These are phyloP conservation scores for Physella acuta DNA, from an alignment of 1,140 invertebrate species.

Conservation along the genomic window DNA sequence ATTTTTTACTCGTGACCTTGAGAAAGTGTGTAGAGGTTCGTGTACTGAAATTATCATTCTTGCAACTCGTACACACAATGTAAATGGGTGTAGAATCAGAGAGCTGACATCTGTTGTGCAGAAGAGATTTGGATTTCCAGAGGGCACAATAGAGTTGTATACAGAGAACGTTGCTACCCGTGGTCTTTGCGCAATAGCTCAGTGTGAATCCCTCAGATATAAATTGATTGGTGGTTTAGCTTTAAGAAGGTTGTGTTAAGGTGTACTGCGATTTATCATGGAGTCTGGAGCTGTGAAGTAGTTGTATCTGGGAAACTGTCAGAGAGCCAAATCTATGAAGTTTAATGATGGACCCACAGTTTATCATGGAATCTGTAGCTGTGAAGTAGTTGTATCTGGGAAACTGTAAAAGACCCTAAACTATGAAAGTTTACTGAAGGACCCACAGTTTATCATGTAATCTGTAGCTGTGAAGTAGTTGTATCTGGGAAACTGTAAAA, in stretches of 20 bases:
- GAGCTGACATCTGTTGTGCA: constrained; percentile 98
- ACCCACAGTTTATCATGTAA: constrained; percentile 99
- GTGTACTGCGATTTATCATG: constrained; percentile 99
- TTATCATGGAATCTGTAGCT: constrained; percentile 99
- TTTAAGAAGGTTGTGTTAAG: constrained; percentile 91
- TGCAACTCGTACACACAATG: constrained; percentile 92
- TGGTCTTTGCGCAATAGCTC: constrained; percentile 97
- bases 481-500: constrained; percentile 98
- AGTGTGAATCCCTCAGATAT: constrained; percentile 97
- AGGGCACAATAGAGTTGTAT: constrained; percentile 92
- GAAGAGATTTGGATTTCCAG: constrained; percentile 94
- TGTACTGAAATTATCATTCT: constrained; percentile 92
- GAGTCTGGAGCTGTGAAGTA: constrained; percentile 98
- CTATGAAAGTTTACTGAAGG: too few relatives aligned
- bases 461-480: constrained; percentile 97
- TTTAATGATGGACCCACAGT: constrained; percentile 99
- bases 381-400: constrained; percentile 98
- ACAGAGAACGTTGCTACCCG: constrained; percentile 98
- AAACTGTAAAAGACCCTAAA: too few relatives aligned
- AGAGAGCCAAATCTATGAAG: constrained; percentile 99
- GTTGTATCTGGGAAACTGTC: constrained; percentile 99
- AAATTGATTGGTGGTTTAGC: constrained; percentile 95
- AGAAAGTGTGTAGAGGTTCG: constrained; percentile 96
- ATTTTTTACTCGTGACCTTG: constrained; percentile 95
- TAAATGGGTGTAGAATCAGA: constrained; percentile 85